Percentiles rank a stretch among this genome's conserved stretches.
Evolutionary conservation across 1,140 invertebrate species (phyloP).

Genomic region (Drosophila melanica): DNA sequence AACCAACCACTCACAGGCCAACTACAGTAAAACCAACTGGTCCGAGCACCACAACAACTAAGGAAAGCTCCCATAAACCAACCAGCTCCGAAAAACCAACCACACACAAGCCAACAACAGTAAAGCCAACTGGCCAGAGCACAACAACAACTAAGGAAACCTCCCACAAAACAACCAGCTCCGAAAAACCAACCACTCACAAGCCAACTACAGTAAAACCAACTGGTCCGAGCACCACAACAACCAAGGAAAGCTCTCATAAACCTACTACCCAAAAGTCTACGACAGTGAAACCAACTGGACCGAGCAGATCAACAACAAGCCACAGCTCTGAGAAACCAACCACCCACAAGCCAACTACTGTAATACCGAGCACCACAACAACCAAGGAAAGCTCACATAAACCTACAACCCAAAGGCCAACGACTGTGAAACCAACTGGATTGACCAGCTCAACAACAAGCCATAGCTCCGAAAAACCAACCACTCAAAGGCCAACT

Average conservation of each 20-base stretch:
- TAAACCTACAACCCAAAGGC: background rate
- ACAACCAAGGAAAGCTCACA: background rate
- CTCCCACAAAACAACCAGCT: too few species aligned
- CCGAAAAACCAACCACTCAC: background rate
- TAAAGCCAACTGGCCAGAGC: background rate
- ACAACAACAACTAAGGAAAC: background rate
- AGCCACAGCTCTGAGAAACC: background rate
- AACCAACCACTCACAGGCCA: too few species aligned
- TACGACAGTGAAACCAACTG: background rate
- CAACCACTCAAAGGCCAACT: too few species aligned
- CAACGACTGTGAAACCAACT: too few species aligned
- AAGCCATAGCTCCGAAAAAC: too few species aligned
- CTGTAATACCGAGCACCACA: too few species aligned
- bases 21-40: too few species aligned
- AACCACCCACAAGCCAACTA: too few species aligned
- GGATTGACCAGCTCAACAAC: too few species aligned
- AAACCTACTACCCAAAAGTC: background rate
- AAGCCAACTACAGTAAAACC: constrained; percentile 4
- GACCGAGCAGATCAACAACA: background rate
- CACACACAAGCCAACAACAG: background rate
- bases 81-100: background rate
- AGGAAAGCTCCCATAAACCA: too few species aligned
- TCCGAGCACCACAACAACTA: too few species aligned
- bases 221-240: background rate
- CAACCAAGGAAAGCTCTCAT: background rate